Evolutionary conservation across 2,113 vertebrate genomes (phyloP).

Genomic region (Hylia prasina): DNA sequence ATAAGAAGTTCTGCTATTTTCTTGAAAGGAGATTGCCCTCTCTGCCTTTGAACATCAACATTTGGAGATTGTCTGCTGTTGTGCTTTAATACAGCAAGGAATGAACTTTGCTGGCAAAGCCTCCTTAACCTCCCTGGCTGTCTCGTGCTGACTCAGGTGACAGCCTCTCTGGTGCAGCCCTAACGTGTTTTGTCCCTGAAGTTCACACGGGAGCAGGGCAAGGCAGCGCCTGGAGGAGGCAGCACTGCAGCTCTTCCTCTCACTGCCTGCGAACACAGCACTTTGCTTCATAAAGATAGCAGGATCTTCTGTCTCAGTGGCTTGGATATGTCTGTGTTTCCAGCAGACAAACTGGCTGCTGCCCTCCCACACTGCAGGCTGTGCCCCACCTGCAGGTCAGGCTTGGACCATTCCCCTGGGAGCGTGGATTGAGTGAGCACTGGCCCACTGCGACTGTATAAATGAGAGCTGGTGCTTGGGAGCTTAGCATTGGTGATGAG

Average conservation of each 20-base stretch:
- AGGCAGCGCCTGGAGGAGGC: neutral
- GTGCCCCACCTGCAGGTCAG: neutral
- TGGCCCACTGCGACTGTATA: accelerated
- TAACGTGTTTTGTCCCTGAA: neutral
- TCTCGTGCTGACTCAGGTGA: neutral
- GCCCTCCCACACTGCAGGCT: accelerated
- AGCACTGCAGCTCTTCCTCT: neutral
- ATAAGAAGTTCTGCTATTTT: neutral
- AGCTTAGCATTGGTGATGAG: neutral
- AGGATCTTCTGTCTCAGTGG: neutral
- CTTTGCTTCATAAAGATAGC: neutral
- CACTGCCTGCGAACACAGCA: accelerated
- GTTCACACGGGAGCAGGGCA: neutral
- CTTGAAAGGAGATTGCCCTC: neutral
- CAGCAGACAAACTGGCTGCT: neutral
- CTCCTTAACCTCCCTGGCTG: neutral
- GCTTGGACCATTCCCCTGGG: neutral
- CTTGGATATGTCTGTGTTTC: neutral
- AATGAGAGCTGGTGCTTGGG: neutral
- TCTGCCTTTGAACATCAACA: neutral
- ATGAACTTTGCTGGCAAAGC: neutral
- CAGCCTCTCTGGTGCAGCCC: neutral
- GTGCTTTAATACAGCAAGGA: neutral
- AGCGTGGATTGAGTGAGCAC: accelerated
- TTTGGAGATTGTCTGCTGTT: accelerated